A percentile compares a stretch with the other conserved stretches of the same genome.
These are phyloP conservation scores for Rhyacichthys aspro DNA, from an alignment of 2,797 vertebrate species.

Conservation along the genomic window DNA sequence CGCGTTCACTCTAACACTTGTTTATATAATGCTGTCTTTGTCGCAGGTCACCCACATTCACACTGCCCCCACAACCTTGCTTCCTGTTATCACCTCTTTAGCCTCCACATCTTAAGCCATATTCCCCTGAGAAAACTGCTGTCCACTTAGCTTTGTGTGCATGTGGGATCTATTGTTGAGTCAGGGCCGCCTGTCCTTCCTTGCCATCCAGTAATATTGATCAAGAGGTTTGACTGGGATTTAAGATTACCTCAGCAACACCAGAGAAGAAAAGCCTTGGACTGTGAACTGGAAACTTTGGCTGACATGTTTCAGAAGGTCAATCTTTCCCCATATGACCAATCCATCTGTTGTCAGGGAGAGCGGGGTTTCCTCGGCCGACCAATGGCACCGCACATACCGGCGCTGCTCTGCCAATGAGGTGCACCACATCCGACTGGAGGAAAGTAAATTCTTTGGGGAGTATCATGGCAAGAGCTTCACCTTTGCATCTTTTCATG, in stretches of 20 bases:
- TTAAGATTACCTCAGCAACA: slow-evolving; percentile 35
- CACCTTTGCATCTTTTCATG: slow-evolving; percentile 87
- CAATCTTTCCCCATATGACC: slow-evolving; percentile 37
- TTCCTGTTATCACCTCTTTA: slow-evolving; percentile 68
- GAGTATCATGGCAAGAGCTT: slow-evolving; percentile 89
- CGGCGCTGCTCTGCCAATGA: slow-evolving; percentile 87
- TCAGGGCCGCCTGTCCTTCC: slow-evolving; percentile 29
- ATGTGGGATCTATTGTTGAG: slow-evolving; percentile 35
- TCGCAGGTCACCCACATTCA: slow-evolving; percentile 64
- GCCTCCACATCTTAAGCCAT: slow-evolving; percentile 46
- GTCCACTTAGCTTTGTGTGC: slow-evolving; percentile 44
- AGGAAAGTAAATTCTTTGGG: slow-evolving; percentile 88
- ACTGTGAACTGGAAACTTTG: slow-evolving; percentile 27
- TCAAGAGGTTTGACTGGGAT: slow-evolving; percentile 40
- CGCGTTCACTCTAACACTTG: slow-evolving; percentile 61
- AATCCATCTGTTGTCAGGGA: slow-evolving; percentile 68
- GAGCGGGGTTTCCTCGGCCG: slow-evolving; percentile 76
- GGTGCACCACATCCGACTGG: slow-evolving; percentile 86
- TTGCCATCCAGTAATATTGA: slow-evolving; percentile 58
- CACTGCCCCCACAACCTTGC: slow-evolving; percentile 62
- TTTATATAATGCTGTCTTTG: slow-evolving; percentile 63
- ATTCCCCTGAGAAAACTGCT: slow-evolving; percentile 48
- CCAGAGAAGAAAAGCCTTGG: slow-evolving; percentile 27
- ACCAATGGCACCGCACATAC: slow-evolving; percentile 88
- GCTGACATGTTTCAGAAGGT: slow-evolving; percentile 51